Evolutionary conservation across 2,113 vertebrate species (phyloP).

Genomic region (Bostrychus sinensis): DNA sequence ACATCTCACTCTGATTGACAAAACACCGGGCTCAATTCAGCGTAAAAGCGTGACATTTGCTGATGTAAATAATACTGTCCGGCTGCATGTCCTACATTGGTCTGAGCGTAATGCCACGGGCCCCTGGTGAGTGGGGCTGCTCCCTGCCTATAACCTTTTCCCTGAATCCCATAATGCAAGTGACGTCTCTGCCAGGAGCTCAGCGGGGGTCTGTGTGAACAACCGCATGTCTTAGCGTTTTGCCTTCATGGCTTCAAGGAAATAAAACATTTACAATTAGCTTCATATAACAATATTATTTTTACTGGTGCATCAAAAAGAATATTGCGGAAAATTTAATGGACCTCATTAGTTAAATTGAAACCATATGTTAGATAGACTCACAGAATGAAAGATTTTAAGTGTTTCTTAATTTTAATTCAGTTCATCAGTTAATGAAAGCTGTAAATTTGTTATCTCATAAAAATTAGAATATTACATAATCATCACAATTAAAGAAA

Average conservation of each 20-base stretch:
- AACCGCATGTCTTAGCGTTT: background rate
- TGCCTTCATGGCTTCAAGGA: background rate
- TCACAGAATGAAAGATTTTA: too few relatives aligned
- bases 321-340: too few relatives aligned
- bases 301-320: too few relatives aligned
- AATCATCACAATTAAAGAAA: too few relatives aligned
- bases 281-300: background rate
- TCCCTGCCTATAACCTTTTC: slow-evolving; percentile 60
- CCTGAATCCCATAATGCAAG: slow-evolving; percentile 17
- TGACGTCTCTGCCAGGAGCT: slow-evolving; percentile 7
- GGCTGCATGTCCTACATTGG: slow-evolving; percentile 31
- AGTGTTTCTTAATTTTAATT: too few relatives aligned
- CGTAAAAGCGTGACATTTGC: slow-evolving; percentile 69
- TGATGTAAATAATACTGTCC: slow-evolving; percentile 63
- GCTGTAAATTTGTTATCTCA: too few relatives aligned
- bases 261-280: background rate
- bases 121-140: slow-evolving; percentile 28
- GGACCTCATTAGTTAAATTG: too few relatives aligned
- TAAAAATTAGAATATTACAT: too few relatives aligned
- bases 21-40: slow-evolving; percentile 32
- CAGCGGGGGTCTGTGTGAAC: background rate
- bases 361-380: too few relatives aligned
- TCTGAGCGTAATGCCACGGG: slow-evolving; percentile 50
- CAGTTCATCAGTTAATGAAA: too few relatives aligned
- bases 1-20: slow-evolving; percentile 22